Evolutionary conservation across 2,888 invertebrate genomes (phyloP).

Genomic region (Hypsopygia costalis): DNA sequence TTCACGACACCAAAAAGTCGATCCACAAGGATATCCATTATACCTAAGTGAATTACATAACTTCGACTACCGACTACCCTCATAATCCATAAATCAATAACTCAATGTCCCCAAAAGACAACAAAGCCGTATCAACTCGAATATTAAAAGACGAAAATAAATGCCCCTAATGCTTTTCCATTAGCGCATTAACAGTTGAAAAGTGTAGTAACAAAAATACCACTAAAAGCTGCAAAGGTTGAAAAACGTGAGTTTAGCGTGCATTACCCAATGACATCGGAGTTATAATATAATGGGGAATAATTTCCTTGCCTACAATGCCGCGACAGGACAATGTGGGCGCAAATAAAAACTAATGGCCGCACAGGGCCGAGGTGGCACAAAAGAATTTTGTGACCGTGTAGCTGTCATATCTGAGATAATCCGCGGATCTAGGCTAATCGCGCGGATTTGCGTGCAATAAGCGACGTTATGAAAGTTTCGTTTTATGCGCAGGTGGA

Average conservation of each 20-base stretch:
- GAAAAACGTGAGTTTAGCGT: slow-evolving; percentile 35
- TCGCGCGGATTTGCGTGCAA: slow-evolving; percentile 52
- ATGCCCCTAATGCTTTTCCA: slow-evolving; percentile 25
- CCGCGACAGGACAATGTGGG: slow-evolving; percentile 49
- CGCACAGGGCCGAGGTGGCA: slow-evolving; percentile 33
- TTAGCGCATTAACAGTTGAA: slow-evolving; percentile 30
- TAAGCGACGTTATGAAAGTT: slow-evolving; percentile 47
- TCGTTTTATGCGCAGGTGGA: slow-evolving; percentile 25
- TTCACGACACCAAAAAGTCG: too few species aligned
- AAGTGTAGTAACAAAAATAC: slow-evolving; percentile 32
- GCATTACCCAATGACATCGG: slow-evolving; percentile 44
- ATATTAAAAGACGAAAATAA: not conserved
- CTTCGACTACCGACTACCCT: not conserved
- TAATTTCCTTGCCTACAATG: slow-evolving; percentile 49
- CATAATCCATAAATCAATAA: not conserved
- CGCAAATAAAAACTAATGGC: slow-evolving; percentile 67
- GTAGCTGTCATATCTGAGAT: slow-evolving; percentile 24
- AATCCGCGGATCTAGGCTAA: slow-evolving; percentile 55
- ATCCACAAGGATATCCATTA: too few species aligned
- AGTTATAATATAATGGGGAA: slow-evolving; percentile 50
- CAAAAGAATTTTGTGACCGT: slow-evolving; percentile 37
- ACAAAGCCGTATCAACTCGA: not conserved
- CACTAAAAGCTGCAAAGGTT: slow-evolving; percentile 35
- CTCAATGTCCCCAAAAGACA: not conserved
- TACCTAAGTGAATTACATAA: not conserved